A percentile compares a stretch with the other conserved stretches of the same genome.
phyloP scores from a whole-genome alignment of 2,888 invertebrate genomes.

The Phaonia tiefii region DNA sequence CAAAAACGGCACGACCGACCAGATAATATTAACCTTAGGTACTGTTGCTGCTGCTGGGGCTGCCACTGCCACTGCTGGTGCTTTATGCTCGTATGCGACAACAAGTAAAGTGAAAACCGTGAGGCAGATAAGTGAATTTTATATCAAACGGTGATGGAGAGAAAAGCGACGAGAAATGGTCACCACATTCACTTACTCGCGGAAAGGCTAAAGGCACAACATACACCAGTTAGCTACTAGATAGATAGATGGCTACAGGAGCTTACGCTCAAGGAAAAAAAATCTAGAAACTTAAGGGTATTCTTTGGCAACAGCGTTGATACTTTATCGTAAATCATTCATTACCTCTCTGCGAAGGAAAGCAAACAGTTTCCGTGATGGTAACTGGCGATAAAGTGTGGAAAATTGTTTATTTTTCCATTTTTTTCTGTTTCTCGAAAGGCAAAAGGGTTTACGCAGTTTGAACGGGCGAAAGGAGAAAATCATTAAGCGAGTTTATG shows the following conservation, averaged over 20 bases:
- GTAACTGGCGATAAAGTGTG: slow-evolving; percentile 12
- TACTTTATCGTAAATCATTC: too few species aligned
- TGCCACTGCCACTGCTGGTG: too few species aligned
- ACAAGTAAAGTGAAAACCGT: background rate
- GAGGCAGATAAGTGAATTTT: slow-evolving; percentile 17
- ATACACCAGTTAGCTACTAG: background rate
- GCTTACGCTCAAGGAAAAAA: slow-evolving; percentile 29
- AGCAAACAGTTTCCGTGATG: background rate
- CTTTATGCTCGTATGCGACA: background rate
- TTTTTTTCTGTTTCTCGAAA: too few species aligned
- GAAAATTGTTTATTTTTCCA: slow-evolving; percentile 28
- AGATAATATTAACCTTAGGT: slow-evolving; percentile 35
- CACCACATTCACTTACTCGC: too few species aligned
- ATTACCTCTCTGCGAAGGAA: too few species aligned
- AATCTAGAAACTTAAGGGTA: slow-evolving; percentile 12
- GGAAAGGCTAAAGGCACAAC: too few species aligned
- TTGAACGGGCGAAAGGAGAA: background rate
- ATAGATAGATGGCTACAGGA: too few species aligned
- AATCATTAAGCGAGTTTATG: too few species aligned
- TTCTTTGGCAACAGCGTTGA: background rate
- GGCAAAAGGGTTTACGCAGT: background rate
- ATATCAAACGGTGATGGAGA: slow-evolving; percentile 17
- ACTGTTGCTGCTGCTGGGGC: too few species aligned
- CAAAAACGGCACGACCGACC: slow-evolving; percentile 33
- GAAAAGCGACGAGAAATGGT: slow-evolving; percentile 9